Conservation (phyloP, 2,797 vertebrate genomes). For the Hyperoplus immaculatus region DNA sequence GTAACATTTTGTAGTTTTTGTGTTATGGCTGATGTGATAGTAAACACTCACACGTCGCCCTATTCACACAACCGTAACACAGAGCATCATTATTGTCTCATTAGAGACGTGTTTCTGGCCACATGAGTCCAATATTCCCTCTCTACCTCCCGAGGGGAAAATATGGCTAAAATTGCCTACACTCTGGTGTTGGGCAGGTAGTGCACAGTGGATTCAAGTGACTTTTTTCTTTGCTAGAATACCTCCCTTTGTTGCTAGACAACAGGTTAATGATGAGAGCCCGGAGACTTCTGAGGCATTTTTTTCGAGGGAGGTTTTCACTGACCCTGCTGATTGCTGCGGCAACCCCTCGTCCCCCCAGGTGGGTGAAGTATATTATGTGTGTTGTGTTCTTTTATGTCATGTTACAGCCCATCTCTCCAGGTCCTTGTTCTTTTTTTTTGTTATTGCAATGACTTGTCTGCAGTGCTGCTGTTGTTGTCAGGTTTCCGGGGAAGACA, state of each 20-base stretch:
- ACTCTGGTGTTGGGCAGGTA: background rate
- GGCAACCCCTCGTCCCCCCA: background rate
- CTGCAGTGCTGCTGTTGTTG: too few species aligned
- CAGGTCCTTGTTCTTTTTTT: background rate
- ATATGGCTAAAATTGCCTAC: background rate
- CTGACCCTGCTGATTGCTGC: background rate
- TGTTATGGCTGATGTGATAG: background rate
- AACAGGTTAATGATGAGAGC: constrained; percentile 7
- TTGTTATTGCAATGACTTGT: too few species aligned
- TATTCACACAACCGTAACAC: too few species aligned
- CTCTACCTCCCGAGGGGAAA: background rate
- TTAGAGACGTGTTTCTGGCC: too few species aligned
- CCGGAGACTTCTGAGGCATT: background rate
- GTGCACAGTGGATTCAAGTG: background rate
- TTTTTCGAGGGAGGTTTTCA: background rate
- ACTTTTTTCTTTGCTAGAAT: background rate
- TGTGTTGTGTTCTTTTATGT: background rate
- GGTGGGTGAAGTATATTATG: background rate
- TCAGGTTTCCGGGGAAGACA: too few species aligned
- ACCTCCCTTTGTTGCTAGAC: constrained; percentile 1
- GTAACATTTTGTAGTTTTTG: background rate
- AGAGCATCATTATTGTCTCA: background rate
- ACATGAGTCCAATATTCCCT: background rate
- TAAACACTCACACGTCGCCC: background rate
- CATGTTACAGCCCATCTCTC: background rate